Evolutionary conservation across 2,888 invertebrate genomes (phyloP).

Genomic region (Diadromus collaris): DNA sequence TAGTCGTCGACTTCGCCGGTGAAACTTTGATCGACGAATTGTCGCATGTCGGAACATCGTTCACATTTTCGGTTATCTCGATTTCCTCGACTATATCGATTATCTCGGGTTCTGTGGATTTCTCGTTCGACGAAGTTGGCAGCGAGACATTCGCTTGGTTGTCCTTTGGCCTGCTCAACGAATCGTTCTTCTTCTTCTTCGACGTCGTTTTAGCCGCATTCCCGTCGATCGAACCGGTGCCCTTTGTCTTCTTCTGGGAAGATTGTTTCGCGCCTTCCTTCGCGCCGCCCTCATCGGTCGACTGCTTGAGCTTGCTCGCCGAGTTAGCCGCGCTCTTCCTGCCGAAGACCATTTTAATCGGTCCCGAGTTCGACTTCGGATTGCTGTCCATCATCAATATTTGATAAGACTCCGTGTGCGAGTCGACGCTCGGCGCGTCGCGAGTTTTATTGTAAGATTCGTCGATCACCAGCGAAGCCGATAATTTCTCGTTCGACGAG

Average conservation of each 20-base stretch:
- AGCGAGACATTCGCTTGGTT: neutral
- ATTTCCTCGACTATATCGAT: constrained; percentile 49
- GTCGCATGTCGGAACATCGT: neutral
- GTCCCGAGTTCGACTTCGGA: constrained; percentile 21
- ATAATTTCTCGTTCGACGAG: constrained; percentile 15
- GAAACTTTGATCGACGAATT: neutral
- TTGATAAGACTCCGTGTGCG: constrained; percentile 21
- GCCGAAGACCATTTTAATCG: constrained; percentile 4
- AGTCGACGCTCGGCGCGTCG: neutral
- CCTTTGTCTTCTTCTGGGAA: neutral
- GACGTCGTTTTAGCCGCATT: neutral
- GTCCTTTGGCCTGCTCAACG: neutral
- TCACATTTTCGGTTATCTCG: neutral
- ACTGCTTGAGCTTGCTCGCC: neutral
- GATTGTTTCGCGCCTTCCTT: neutral
- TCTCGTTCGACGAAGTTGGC: neutral
- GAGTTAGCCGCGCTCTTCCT: neutral
- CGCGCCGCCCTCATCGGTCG: neutral
- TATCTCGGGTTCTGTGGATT: constrained; percentile 20
- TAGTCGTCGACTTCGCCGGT: no score
- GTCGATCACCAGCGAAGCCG: constrained; percentile 38
- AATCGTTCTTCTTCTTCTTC: neutral
- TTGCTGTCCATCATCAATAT: constrained; percentile 20
- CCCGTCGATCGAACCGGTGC: neutral
- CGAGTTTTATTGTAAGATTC: neutral